Evolutionary conservation across 2,797 vertebrate genomes (phyloP).

Genomic region (Acropternis orthonyx): DNA sequence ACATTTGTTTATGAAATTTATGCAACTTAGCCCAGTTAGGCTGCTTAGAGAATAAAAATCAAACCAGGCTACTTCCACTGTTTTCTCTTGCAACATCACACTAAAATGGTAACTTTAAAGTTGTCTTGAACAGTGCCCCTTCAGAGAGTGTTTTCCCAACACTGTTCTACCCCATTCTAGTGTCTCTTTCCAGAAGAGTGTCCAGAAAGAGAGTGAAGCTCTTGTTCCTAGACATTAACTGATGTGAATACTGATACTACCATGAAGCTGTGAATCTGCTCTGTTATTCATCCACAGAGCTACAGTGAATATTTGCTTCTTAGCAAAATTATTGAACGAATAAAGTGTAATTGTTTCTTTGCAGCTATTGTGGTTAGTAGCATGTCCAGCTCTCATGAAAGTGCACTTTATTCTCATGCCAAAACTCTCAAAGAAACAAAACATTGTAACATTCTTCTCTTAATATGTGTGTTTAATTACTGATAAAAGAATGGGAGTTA

Average conservation of each 20-base stretch:
- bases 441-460: slow-evolving; percentile 58
- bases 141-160: not conserved
- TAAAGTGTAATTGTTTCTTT: slow-evolving; percentile 71
- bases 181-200: not conserved
- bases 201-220: not conserved
- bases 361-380: slow-evolving; percentile 67
- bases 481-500: slow-evolving; percentile 66
- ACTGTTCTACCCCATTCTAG: not conserved
- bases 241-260: not conserved
- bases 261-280: not conserved
- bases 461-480: slow-evolving; percentile 70
- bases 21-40: not conserved
- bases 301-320: slow-evolving; percentile 43
- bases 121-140: not conserved
- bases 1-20: not conserved
- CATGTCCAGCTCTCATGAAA: slow-evolving; percentile 57
- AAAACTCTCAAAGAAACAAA: slow-evolving; percentile 70
- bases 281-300: not conserved
- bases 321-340: slow-evolving; percentile 70
- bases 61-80: not conserved
- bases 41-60: not conserved
- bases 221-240: not conserved
- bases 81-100: not conserved
- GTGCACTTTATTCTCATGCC: slow-evolving; percentile 64
- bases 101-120: not conserved